These are phyloP conservation scores for Apoderus coryli DNA, from an alignment of 2,888 invertebrate genomes.

Conservation along the genomic window DNA sequence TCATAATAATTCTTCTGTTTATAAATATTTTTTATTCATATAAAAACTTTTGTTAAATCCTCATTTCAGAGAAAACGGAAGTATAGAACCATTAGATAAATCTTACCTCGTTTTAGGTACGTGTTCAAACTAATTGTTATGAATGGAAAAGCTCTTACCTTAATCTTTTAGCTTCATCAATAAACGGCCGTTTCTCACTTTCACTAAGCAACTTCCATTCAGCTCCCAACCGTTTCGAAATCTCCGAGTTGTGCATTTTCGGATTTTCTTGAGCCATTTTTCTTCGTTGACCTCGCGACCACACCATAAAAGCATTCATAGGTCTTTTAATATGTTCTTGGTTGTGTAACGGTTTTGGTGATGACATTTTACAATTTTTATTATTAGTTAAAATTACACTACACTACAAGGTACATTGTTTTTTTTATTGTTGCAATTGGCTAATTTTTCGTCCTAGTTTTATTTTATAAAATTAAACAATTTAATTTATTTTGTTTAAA, in stretches of 20 bases:
- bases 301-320: conserved; percentile 80
- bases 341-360: conserved; percentile 28
- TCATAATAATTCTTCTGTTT: conserved; percentile 24
- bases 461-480: too few relatives aligned
- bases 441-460: too few relatives aligned
- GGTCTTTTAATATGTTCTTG: conserved; percentile 58
- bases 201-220: conserved; percentile 83
- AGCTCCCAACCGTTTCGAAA: conserved; percentile 71
- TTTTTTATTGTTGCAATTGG: too few relatives aligned
- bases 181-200: conserved; percentile 76
- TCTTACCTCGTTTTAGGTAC: too few relatives aligned
- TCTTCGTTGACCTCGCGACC: conserved; percentile 75
- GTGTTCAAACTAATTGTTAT: too few relatives aligned
- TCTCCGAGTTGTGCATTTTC: conserved; percentile 89
- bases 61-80: too few relatives aligned
- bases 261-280: conserved; percentile 92
- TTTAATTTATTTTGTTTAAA: too few relatives aligned
- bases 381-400: too few relatives aligned
- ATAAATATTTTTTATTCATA: too few relatives aligned
- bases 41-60: too few relatives aligned
- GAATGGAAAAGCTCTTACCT: conserved; percentile 44
- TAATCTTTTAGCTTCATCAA: conserved; percentile 78
- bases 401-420: too few relatives aligned
- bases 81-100: too few relatives aligned
- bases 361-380: conserved; percentile 23